Evolutionary conservation across 2,797 vertebrate genomes (phyloP).

Genomic region (Pteronotus mesoamericanus): DNA sequence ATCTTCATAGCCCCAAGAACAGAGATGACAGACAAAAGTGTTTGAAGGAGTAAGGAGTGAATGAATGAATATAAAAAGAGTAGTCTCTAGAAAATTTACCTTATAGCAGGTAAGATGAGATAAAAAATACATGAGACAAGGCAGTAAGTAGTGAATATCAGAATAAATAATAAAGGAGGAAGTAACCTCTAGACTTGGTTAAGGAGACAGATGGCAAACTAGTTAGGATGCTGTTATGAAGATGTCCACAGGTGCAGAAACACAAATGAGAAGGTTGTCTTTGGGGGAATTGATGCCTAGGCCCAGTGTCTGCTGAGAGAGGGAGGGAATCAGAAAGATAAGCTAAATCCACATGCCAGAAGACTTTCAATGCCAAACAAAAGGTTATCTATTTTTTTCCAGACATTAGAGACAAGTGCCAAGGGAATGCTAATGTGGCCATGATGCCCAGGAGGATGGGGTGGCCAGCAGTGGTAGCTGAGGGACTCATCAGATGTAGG

Average conservation of each 20-base stretch:
- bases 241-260: too few species aligned
- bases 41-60: background rate
- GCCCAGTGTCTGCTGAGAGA: background rate
- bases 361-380: background rate
- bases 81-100: background rate
- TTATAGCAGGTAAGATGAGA: background rate
- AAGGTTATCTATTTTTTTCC: background rate
- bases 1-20: background rate
- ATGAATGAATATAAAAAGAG: background rate
- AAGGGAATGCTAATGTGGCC: background rate
- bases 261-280: background rate
- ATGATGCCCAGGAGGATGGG: background rate
- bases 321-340: background rate
- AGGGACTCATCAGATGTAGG: background rate
- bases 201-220: background rate
- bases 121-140: background rate
- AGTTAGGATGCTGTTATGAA: background rate
- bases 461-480: background rate
- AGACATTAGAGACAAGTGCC: background rate
- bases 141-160: background rate
- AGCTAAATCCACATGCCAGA: background rate
- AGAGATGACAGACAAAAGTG: background rate
- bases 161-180: background rate
- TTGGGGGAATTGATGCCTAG: background rate
- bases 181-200: background rate